Base-by-base conservation (phyloP, 2,888 invertebrate species). In the Helleia helle region DNA sequence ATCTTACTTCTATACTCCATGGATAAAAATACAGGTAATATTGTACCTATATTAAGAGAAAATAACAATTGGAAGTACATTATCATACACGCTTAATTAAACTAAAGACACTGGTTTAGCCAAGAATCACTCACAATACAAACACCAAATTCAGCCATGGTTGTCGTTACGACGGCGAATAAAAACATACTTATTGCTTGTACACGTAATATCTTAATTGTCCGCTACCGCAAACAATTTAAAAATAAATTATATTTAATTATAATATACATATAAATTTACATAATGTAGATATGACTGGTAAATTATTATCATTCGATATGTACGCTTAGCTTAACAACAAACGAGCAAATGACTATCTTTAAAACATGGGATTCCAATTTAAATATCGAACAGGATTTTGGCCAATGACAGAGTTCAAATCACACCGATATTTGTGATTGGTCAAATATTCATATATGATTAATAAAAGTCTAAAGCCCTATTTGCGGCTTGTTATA, bases 121-220 rank as follows among this genome's bases (percentile, higher is more conserved):
- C 72, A 75, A 72, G 74, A 69, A 72, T 70, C 71, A 72, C 75
- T 52, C 79, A 81, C 80, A 74, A 64, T 67, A 7, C 81, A 81
- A 79, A 81, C 80, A 83, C 62, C 75, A 56, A 81, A 58, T 48
- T 63, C 68, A 69, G 75, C 74, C 79, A 69, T 50, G 54, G 54
- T 44, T 65, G 65, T 71, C 73, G 49, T 59, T 48, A 55, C 59
- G 67, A 76, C 73, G 70, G 76, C 79, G 61, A 72, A 79, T 77
- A 76, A 71, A 80, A 80, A 71, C 65, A 59, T 77, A 71, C 53
- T 83, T 84, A 84, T 84, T 84, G 84, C 84, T 84, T 83, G 71
- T 84, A 83, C 83, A 84, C 84, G 84, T 84, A 81, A 76, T 80
- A 64, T 72, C 70, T 63, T 56, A 57, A 54, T 59, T 67, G 68